These are phyloP conservation scores for Sepiola atlantica DNA, from an alignment of 2,888 invertebrate genomes.

Conservation along the genomic window DNA sequence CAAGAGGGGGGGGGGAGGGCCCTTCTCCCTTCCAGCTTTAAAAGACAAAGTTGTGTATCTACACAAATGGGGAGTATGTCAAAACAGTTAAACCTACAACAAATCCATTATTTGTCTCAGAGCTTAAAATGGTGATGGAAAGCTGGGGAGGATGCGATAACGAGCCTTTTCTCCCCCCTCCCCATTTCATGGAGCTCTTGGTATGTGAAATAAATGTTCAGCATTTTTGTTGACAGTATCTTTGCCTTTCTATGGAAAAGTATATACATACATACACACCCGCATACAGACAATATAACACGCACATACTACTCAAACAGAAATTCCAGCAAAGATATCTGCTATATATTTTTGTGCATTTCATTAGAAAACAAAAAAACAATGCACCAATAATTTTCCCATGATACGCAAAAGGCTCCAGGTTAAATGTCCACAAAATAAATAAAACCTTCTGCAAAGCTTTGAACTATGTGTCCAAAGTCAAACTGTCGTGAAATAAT, in stretches of 20 bases:
- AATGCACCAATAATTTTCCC: background rate
- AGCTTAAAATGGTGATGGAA: background rate
- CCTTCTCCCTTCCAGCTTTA: background rate
- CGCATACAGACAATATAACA: background rate
- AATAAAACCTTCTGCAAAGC: conserved; percentile 19
- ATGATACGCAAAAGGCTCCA: background rate
- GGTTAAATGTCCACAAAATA: conserved; percentile 8
- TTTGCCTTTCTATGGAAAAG: background rate
- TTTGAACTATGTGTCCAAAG: conserved; percentile 16
- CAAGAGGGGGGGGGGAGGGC: background rate
- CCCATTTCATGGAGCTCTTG: background rate
- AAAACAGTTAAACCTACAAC: background rate
- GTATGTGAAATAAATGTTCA: background rate
- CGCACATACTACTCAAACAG: background rate
- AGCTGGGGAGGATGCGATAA: background rate
- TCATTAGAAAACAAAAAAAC: background rate
- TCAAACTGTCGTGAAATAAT: conserved; percentile 1
- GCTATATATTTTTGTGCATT: background rate
- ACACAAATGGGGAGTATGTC: background rate
- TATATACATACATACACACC: background rate
- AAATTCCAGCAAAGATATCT: background rate
- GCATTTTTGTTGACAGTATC: background rate
- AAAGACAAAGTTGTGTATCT: background rate
- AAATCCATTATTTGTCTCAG: background rate
- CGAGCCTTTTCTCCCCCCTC: background rate